Percentiles rank a stretch among this genome's conserved stretches.
Evolutionary conservation across 2,113 vertebrate genomes (phyloP).

Genomic region (Daubentonia madagascariensis): DNA sequence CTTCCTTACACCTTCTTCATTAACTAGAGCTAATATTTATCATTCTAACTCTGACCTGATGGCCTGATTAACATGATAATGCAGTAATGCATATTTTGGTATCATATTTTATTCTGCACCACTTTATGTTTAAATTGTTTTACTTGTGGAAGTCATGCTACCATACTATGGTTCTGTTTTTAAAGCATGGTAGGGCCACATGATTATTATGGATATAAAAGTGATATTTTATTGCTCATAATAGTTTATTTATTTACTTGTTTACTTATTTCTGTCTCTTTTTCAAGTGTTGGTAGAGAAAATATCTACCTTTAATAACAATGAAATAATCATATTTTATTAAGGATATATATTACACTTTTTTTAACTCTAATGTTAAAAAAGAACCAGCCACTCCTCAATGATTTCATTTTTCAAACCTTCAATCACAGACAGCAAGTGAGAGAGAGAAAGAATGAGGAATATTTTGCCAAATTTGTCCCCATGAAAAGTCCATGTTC

Average conservation of each 20-base stretch:
- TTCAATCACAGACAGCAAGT: not conserved
- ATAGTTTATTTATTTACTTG: not conserved
- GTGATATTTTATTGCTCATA: not conserved
- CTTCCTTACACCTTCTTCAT: not conserved
- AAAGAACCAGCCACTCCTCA: not conserved
- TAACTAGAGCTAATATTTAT: not conserved
- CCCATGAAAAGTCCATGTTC: not conserved
- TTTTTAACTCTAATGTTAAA: not conserved
- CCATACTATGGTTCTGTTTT: not conserved
- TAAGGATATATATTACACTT: not conserved
- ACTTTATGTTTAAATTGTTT: not conserved
- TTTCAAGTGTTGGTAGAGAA: not conserved
- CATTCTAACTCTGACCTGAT: not conserved
- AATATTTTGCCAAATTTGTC: not conserved
- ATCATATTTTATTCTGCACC: not conserved
- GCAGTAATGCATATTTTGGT: not conserved
- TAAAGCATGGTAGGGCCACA: not conserved
- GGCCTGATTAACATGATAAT: not conserved
- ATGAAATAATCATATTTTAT: not conserved
- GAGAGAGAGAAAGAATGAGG: not conserved
- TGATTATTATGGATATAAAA: not conserved
- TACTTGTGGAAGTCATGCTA: not conserved
- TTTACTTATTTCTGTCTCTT: not conserved
- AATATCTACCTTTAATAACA: not conserved
- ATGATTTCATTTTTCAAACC: not conserved